Conservation (phyloP, 1,140 invertebrate genomes). For the Colletes gigas region DNA sequence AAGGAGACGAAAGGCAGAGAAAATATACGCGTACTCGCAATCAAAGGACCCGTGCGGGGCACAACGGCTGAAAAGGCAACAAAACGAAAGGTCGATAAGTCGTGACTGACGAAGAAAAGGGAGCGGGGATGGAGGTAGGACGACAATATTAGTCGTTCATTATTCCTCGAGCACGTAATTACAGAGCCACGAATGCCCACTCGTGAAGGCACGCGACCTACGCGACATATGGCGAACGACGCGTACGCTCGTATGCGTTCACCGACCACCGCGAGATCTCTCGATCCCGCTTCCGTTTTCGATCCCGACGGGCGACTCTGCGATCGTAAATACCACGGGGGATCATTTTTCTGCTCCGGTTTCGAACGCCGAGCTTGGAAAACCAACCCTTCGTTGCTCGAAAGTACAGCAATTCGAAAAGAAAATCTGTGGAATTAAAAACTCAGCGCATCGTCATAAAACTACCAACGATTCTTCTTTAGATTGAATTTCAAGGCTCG, state of each 20-base stretch:
- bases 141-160: constrained; percentile 78
- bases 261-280: constrained; percentile 41
- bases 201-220: constrained; percentile 76
- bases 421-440: too few relatives aligned
- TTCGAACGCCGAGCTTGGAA: too few relatives aligned
- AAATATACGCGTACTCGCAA: constrained; percentile 46
- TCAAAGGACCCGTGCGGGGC: constrained; percentile 66
- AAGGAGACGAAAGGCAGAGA: background rate
- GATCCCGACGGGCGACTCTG: background rate
- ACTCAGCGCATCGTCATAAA: too few relatives aligned
- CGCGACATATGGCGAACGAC: constrained; percentile 74
- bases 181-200: constrained; percentile 67
- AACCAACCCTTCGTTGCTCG: too few relatives aligned
- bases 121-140: constrained; percentile 42
- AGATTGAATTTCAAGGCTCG: too few relatives aligned
- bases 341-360: too few relatives aligned
- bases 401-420: too few relatives aligned
- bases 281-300: constrained; percentile 37
- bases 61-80: constrained; percentile 66
- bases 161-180: constrained; percentile 75
- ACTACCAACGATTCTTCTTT: too few relatives aligned
- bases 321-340: too few relatives aligned
- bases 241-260: constrained; percentile 9
- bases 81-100: constrained; percentile 78
- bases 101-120: constrained; percentile 46